These are phyloP conservation scores for Eulemur albifrons DNA, from an alignment of 2,797 vertebrate species.

Conservation along the genomic window DNA sequence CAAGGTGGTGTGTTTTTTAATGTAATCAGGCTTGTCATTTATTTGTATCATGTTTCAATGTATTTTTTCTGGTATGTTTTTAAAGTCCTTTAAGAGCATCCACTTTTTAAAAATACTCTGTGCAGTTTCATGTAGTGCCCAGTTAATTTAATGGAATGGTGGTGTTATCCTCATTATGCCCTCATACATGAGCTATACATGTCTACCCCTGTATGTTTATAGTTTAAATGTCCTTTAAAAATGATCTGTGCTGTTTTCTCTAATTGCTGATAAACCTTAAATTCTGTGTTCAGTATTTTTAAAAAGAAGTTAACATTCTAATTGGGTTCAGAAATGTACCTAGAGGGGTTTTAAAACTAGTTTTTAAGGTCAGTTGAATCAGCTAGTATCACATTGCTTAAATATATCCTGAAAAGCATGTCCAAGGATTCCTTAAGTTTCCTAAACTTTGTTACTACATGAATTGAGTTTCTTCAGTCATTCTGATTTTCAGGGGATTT, in stretches of 20 bases:
- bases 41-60: background rate
- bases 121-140: background rate
- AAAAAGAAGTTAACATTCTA: background rate
- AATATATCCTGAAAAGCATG: background rate
- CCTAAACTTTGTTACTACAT: background rate
- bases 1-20: too few relatives aligned
- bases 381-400: background rate
- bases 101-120: background rate
- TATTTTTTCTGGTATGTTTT: background rate
- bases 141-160: background rate
- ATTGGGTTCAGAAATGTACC: background rate
- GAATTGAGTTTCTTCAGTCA: background rate
- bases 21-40: background rate
- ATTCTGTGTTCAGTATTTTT: background rate
- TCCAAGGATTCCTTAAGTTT: background rate
- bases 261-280: background rate
- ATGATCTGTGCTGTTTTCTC: background rate
- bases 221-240: background rate
- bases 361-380: background rate
- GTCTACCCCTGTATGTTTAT: background rate
- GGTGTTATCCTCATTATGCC: fast-evolving
- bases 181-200: fast-evolving
- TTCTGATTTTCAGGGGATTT: background rate
- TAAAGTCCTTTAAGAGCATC: background rate
- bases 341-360: background rate